A percentile compares a stretch with the other conserved stretches of the same genome.
Conservation (phyloP, 2,797 vertebrate genomes). For the Bryconaethiops microstoma region DNA sequence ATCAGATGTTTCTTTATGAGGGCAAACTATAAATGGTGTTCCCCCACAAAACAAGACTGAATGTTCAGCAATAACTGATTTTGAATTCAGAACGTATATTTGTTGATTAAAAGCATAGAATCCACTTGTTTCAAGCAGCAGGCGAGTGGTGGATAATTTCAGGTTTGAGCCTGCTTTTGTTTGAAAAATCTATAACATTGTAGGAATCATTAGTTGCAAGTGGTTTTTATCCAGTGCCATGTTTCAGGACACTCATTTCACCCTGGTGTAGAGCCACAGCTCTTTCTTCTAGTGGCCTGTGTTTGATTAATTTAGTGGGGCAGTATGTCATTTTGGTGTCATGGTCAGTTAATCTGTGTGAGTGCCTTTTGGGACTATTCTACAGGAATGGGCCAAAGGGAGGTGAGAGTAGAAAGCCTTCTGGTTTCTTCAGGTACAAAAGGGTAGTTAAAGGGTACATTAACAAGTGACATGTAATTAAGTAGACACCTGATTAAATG, state of each 20-base stretch:
- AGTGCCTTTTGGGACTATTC: not conserved
- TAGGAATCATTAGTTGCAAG: not conserved
- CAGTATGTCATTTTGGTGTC: not conserved
- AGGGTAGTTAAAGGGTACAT: not conserved
- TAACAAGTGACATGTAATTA: not conserved
- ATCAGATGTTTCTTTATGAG: too few relatives aligned
- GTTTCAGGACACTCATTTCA: not conserved
- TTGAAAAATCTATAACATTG: not conserved
- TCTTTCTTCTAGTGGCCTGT: not conserved
- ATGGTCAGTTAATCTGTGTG: not conserved
- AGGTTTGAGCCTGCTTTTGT: not conserved
- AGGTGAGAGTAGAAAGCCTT: not conserved
- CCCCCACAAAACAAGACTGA: too few relatives aligned
- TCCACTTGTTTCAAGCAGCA: not conserved
- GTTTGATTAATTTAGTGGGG: conserved; percentile 4
- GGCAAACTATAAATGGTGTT: too few relatives aligned
- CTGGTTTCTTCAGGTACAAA: not conserved
- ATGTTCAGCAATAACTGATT: too few relatives aligned
- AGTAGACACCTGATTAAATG: too few relatives aligned
- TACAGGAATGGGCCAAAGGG: not conserved
- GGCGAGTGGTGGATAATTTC: not conserved
- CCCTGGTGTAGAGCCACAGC: not conserved
- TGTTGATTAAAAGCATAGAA: not conserved
- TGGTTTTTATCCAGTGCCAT: not conserved
- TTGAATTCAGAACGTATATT: not conserved